Evolutionary conservation across 2,113 vertebrate genomes (phyloP).

Genomic region (Quiscalus mexicanus): DNA sequence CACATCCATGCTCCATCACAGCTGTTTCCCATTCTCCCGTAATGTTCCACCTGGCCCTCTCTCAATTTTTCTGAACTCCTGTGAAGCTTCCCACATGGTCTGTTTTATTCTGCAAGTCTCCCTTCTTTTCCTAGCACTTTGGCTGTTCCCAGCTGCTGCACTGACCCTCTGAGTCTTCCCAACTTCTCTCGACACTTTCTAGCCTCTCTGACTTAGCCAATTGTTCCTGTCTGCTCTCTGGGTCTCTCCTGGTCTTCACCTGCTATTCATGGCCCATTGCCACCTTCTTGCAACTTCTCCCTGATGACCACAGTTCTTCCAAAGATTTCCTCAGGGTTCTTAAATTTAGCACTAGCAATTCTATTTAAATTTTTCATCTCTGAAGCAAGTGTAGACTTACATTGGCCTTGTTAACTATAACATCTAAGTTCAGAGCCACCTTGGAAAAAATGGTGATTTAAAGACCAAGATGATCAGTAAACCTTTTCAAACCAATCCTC

Average conservation of each 20-base stretch:
- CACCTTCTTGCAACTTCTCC: constrained; percentile 1
- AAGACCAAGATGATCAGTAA: not conserved
- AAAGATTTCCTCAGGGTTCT: constrained; percentile 28
- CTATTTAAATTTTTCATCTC: constrained; percentile 28
- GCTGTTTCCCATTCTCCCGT: constrained; percentile 62
- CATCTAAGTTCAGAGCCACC: not conserved
- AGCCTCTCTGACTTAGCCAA: not conserved
- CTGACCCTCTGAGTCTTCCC: constrained; percentile 19
- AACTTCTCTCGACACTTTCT: constrained; percentile 45
- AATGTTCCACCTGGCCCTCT: constrained; percentile 62
- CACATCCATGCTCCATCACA: constrained; percentile 46
- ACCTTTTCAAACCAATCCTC: not conserved
- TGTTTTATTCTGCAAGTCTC: constrained; percentile 43
- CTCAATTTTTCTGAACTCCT: constrained; percentile 57
- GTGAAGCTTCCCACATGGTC: constrained; percentile 59
- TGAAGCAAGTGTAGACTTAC: constrained; percentile 22
- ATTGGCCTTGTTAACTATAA: not conserved
- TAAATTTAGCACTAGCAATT: constrained; percentile 7
- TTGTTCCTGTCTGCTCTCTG: constrained; percentile 25
- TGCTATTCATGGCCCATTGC: constrained; percentile 19
- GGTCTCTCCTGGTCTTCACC: constrained; percentile 46
- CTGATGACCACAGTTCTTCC: not conserved
- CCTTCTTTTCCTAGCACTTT: constrained; percentile 24
- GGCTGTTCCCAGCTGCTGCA: constrained; percentile 29
- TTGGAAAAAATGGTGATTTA: not conserved